Conservation (phyloP, 2,797 vertebrate species). For the Scolopax rusticola region DNA sequence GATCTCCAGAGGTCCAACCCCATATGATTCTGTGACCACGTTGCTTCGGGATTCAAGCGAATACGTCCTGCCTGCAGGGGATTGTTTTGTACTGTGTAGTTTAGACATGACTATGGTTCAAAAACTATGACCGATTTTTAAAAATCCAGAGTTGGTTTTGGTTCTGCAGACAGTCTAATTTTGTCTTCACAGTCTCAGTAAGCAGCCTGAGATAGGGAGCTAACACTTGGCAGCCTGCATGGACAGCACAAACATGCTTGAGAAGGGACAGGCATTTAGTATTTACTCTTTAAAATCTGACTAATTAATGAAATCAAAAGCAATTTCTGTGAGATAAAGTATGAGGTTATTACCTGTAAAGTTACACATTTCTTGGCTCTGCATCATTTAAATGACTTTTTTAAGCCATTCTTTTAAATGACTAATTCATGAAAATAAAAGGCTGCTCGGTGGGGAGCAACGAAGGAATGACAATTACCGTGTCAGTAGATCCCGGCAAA, state of each 20-base stretch:
- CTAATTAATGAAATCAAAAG: neutral
- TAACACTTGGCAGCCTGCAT: neutral
- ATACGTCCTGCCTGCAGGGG: accelerated
- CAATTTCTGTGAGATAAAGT: neutral
- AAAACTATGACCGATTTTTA: neutral
- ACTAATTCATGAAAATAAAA: neutral
- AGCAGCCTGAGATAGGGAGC: accelerated
- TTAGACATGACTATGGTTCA: neutral
- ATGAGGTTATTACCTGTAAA: neutral
- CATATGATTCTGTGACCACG: neutral
- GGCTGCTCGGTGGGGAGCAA: neutral
- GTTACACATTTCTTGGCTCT: neutral
- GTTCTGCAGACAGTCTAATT: neutral
- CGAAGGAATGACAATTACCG: neutral
- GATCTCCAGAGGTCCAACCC: no score
- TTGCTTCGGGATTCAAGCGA: neutral
- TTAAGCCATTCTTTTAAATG: neutral
- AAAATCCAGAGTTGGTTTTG: neutral
- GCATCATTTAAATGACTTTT: neutral
- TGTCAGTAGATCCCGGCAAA: neutral
- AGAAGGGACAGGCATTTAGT: neutral
- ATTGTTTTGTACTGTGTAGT: neutral
- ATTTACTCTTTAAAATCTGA: neutral
- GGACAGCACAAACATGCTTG: accelerated
- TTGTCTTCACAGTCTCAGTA: neutral